These are phyloP conservation scores for Stylophora pistillata DNA, from an alignment of 64 coral and sea anemone genomes.

Conservation along the genomic window DNA sequence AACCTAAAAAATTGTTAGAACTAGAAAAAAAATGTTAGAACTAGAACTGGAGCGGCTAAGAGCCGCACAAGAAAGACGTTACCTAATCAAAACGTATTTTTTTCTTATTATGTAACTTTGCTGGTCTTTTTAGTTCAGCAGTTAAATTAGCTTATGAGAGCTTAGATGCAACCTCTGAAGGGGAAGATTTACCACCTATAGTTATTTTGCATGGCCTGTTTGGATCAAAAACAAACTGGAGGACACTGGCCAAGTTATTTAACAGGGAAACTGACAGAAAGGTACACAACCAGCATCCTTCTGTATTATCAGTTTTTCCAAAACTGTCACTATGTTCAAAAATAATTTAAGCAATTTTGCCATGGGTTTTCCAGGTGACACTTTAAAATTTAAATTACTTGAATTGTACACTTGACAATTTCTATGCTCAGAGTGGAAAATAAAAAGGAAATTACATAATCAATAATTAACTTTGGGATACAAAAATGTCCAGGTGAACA, in stretches of 20 bases:
- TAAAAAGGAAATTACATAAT: no score
- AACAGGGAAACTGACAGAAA: slow-evolving; percentile 65
- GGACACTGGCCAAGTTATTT: slow-evolving; percentile 73
- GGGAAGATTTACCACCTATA: slow-evolving; percentile 59
- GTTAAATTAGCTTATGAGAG: slow-evolving; percentile 67
- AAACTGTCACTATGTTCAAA: background rate
- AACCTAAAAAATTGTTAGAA: no score
- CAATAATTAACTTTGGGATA: no score
- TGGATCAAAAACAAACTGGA: slow-evolving; percentile 98
- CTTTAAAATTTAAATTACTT: no score
- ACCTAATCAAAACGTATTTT: background rate
- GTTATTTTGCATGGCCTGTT: slow-evolving; percentile 95
- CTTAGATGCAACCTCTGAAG: slow-evolving; percentile 54
- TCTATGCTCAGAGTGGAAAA: no score
- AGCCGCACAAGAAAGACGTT: background rate
- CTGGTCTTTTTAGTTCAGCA: slow-evolving; percentile 36
- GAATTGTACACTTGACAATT: no score
- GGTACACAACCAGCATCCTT: slow-evolving; percentile 21
- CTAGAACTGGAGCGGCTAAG: no score
- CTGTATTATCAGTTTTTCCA: background rate
- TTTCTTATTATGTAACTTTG: background rate
- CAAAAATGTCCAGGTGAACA: no score
- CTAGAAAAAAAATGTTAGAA: no score
- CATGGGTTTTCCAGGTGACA: no score
- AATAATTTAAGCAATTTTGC: no score